phyloP scores from a whole-genome alignment of 2,797 vertebrate genomes.

The Pangasius sanitwongsei region DNA sequence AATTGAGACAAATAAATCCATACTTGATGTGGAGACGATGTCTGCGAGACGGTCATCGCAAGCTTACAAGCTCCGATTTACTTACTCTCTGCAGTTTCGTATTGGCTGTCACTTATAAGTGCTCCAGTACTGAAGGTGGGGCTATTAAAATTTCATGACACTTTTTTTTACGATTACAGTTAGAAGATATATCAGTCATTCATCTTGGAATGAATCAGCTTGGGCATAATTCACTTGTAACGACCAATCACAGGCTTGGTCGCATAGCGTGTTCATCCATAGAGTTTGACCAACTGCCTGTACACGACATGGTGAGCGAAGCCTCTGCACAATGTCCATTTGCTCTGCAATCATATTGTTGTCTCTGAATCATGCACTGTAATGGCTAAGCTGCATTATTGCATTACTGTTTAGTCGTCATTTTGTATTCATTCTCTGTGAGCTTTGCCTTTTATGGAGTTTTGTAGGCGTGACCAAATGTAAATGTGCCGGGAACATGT shows the following conservation, averaged over 20 bases:
- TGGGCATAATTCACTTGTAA: background rate
- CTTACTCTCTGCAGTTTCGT: background rate
- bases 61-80: no score
- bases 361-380: background rate
- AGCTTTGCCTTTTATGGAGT: background rate
- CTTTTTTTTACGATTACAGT: background rate
- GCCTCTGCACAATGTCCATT: background rate
- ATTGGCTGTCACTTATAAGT: background rate
- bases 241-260: background rate
- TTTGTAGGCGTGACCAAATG: background rate
- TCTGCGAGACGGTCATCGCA: no score
- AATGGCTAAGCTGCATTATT: background rate
- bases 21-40: background rate
- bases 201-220: background rate
- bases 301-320: background rate
- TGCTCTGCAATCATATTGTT: background rate
- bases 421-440: background rate
- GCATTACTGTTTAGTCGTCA: background rate
- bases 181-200: background rate
- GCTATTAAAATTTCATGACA: background rate
- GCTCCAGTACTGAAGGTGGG: background rate
- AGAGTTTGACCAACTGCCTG: background rate
- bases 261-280: background rate
- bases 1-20: background rate
- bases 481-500: background rate